Evolutionary conservation across 2,797 vertebrate species (phyloP).

Genomic region (Meriones psammophilus): DNA sequence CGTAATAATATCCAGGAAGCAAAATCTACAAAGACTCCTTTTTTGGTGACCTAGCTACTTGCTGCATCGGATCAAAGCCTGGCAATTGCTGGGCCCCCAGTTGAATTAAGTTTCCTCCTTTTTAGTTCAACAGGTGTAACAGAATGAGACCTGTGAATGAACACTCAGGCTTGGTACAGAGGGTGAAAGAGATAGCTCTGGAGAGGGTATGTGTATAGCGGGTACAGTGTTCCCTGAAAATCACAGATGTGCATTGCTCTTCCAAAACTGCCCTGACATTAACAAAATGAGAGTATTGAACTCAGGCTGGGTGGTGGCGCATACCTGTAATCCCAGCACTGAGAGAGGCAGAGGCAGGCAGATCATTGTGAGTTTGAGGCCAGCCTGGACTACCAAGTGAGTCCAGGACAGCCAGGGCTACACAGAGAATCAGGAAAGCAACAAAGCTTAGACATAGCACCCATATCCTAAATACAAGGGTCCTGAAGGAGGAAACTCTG

Average conservation of each 20-base stretch:
- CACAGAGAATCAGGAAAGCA: not conserved
- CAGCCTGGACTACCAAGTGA: too few relatives aligned
- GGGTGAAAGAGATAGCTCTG: constrained; percentile 59
- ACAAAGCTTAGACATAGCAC: not conserved
- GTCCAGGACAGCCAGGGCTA: too few relatives aligned
- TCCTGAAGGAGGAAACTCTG: not conserved
- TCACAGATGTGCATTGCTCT: not conserved
- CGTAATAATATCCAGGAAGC: constrained; percentile 49
- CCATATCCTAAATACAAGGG: not conserved
- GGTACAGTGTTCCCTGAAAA: constrained; percentile 23
- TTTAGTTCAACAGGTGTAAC: constrained; percentile 67
- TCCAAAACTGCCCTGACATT: not conserved
- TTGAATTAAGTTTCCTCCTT: constrained; percentile 62
- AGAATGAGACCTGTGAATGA: constrained; percentile 71
- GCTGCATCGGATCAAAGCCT: constrained; percentile 5
- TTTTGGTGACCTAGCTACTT: constrained; percentile 55
- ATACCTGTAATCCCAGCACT: too few relatives aligned
- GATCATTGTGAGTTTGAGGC: too few relatives aligned
- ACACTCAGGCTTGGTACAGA: constrained; percentile 62
- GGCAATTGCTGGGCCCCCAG: constrained; percentile 32
- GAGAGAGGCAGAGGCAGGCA: too few relatives aligned
- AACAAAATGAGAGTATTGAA: not conserved
- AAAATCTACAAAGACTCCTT: constrained; percentile 58
- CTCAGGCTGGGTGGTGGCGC: not conserved
- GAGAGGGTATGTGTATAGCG: constrained; percentile 41